Percentiles rank a stretch among this genome's conserved stretches.
Evolutionary conservation across 2,113 vertebrate genomes (phyloP).

Genomic region (Cephalopterus ornatus): DNA sequence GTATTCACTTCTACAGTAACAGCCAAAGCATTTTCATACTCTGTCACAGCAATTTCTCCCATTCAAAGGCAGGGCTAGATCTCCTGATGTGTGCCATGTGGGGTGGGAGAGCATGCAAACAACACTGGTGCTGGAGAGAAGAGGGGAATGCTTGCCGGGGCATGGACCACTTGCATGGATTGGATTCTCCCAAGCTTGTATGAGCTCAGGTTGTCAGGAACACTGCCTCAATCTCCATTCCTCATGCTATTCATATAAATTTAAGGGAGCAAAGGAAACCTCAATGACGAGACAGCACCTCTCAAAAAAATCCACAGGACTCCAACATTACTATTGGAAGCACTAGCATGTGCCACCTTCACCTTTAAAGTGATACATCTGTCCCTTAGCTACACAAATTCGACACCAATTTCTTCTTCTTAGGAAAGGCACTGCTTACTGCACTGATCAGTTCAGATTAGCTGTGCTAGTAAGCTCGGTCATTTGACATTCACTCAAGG

Average conservation of each 20-base stretch:
- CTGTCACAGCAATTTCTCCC: neutral
- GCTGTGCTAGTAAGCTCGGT: neutral
- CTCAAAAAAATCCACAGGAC: neutral
- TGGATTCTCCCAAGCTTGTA: neutral
- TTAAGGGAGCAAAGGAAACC: neutral
- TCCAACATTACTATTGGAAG: neutral
- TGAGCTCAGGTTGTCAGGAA: neutral
- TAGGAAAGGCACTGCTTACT: neutral
- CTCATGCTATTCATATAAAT: neutral
- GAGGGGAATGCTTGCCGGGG: neutral
- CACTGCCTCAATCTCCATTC: neutral
- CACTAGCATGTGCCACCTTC: neutral
- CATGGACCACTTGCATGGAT: too few species aligned
- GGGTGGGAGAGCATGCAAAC: neutral
- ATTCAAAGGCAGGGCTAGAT: neutral
- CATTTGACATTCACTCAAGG: neutral
- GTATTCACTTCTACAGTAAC: neutral
- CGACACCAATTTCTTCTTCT: neutral
- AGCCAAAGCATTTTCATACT: neutral
- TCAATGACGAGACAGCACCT: neutral
- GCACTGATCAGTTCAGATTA: neutral
- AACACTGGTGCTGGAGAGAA: neutral
- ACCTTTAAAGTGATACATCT: neutral
- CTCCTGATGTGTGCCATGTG: fast-evolving
- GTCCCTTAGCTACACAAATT: neutral